Conservation (phyloP, 2,888 invertebrate species). For the Thera obeliscata region DNA sequence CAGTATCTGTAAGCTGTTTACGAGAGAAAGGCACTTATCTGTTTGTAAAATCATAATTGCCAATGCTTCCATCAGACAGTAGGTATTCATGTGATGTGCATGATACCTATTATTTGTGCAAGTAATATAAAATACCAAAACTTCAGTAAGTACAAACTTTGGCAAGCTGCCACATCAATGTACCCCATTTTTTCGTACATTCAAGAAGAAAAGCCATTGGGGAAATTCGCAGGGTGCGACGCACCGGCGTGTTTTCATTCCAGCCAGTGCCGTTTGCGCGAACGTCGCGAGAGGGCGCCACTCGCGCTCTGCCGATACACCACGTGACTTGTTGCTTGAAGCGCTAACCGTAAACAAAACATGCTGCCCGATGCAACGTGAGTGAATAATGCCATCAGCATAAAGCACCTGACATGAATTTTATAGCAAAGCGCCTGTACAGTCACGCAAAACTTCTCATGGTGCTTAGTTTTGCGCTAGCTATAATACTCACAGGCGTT, state of each 20-base stretch:
- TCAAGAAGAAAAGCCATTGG: constrained; percentile 77
- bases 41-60: too few species aligned
- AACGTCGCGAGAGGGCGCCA: constrained; percentile 81
- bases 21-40: too few species aligned
- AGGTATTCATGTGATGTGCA: background rate
- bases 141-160: too few species aligned
- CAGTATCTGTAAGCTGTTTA: too few species aligned
- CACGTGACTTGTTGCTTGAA: constrained; percentile 79
- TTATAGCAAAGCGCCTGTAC: constrained; percentile 69
- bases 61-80: background rate
- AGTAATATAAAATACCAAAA: too few species aligned
- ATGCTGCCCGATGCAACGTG: constrained; percentile 61
- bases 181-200: constrained; percentile 60
- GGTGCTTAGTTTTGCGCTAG: constrained; percentile 67
- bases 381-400: constrained; percentile 50
- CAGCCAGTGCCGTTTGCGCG: constrained; percentile 77
- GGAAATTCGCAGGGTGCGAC: constrained; percentile 82
- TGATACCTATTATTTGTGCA: too few species aligned
- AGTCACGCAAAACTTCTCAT: constrained; percentile 73
- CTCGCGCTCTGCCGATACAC: constrained; percentile 54
- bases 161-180: constrained; percentile 10
- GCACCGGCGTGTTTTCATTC: constrained; percentile 75
- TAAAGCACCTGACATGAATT: constrained; percentile 71
- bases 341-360: constrained; percentile 54
- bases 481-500: constrained; percentile 66